These are phyloP conservation scores for Tetramorium parvispinum DNA, from an alignment of 1,140 invertebrate genomes.

Conservation along the genomic window DNA sequence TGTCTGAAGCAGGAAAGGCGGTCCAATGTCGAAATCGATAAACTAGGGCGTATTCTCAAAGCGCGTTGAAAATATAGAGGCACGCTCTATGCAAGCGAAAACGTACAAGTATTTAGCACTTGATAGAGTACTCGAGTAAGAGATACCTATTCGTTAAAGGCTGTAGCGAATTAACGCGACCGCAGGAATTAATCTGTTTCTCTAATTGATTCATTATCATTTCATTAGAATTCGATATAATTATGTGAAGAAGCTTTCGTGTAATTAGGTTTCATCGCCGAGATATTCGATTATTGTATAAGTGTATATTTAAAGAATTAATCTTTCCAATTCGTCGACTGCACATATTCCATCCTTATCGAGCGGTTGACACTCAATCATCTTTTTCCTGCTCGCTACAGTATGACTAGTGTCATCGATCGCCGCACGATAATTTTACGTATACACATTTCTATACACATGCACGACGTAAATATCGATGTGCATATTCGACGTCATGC, in stretches of 20 bases:
- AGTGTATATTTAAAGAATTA: background rate
- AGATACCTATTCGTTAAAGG: background rate
- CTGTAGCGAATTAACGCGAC: background rate
- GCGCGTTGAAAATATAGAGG: background rate
- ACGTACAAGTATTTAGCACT: background rate
- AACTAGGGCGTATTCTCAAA: slow-evolving; percentile 14
- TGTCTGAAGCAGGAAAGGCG: background rate
- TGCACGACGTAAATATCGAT: background rate
- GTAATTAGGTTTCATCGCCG: no score
- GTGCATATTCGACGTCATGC: background rate
- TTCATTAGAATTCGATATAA: background rate
- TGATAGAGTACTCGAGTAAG: background rate
- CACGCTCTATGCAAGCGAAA: background rate
- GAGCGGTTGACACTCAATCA: background rate
- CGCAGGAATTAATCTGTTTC: background rate
- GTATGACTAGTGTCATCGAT: slow-evolving; percentile 24
- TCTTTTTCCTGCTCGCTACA: background rate
- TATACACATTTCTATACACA: background rate
- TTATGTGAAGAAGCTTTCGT: background rate
- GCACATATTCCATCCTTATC: background rate
- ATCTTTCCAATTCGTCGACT: background rate
- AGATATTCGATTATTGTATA: background rate
- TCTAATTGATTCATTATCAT: background rate
- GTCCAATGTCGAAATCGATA: slow-evolving; percentile 27
- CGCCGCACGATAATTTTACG: background rate